Percentiles rank a stretch among this genome's conserved stretches.
Conservation (phyloP, 2,113 vertebrate genomes). For the Antechinus stuartii region DNA sequence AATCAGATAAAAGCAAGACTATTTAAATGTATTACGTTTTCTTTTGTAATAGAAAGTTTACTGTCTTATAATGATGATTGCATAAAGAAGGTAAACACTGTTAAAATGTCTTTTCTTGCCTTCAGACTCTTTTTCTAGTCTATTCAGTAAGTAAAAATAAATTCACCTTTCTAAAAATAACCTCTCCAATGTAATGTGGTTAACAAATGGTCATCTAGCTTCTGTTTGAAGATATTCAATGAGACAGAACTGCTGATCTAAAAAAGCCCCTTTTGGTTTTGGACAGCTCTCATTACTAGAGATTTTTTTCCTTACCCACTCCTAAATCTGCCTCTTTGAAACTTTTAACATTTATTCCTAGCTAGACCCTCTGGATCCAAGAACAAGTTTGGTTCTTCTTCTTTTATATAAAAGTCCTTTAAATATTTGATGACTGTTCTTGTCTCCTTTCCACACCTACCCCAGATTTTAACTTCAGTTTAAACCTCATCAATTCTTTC, state of each 20-base stretch:
- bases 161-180: background rate
- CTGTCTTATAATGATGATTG: background rate
- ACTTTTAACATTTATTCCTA: background rate
- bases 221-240: background rate
- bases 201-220: background rate
- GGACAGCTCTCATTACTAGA: background rate
- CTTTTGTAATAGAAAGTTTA: background rate
- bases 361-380: background rate
- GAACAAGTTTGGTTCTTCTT: background rate
- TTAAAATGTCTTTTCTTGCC: background rate
- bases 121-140: background rate
- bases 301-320: background rate
- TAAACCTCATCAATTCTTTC: background rate
- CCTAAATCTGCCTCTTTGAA: background rate
- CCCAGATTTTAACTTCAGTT: background rate
- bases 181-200: background rate
- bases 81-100: background rate
- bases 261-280: background rate
- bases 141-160: background rate
- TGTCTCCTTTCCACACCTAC: background rate
- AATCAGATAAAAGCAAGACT: background rate
- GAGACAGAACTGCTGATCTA: too few species aligned
- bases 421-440: background rate
- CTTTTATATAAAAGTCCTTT: background rate
- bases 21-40: background rate